Evolutionary conservation across 2,888 invertebrate species (phyloP).

Genomic region (Heliconius ethilla): DNA sequence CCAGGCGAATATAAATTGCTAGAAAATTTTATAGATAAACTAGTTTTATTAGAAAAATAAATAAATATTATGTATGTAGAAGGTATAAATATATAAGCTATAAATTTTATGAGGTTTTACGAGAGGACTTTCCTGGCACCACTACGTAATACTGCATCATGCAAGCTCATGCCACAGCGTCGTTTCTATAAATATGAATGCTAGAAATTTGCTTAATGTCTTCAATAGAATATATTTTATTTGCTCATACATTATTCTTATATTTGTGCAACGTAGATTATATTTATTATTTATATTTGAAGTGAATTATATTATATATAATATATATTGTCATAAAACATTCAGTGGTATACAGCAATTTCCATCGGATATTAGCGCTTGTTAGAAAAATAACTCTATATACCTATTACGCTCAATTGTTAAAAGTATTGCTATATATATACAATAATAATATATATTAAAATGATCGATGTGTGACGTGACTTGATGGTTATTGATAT

Average conservation of each 20-base stretch:
- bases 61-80: neutral
- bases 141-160: constrained; percentile 28
- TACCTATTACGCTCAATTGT: neutral
- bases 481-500: constrained; percentile 34
- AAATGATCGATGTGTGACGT: neutral
- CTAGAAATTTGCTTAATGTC: neutral
- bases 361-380: neutral
- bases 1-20: neutral
- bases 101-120: neutral
- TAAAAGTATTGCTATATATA: constrained; percentile 21
- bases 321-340: neutral
- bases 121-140: neutral
- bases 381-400: too few species aligned
- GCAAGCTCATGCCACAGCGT: constrained; percentile 41
- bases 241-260: constrained; percentile 12
- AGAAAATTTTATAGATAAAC: neutral
- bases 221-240: constrained; percentile 10
- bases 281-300: neutral
- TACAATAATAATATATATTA: neutral
- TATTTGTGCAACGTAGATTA: neutral
- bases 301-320: neutral
- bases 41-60: neutral
- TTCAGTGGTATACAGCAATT: constrained; percentile 2
- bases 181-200: constrained; percentile 26
- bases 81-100: too few species aligned